These are phyloP conservation scores for Falco novaeseelandiae DNA, from an alignment of 2,797 vertebrate genomes.

Conservation along the genomic window DNA sequence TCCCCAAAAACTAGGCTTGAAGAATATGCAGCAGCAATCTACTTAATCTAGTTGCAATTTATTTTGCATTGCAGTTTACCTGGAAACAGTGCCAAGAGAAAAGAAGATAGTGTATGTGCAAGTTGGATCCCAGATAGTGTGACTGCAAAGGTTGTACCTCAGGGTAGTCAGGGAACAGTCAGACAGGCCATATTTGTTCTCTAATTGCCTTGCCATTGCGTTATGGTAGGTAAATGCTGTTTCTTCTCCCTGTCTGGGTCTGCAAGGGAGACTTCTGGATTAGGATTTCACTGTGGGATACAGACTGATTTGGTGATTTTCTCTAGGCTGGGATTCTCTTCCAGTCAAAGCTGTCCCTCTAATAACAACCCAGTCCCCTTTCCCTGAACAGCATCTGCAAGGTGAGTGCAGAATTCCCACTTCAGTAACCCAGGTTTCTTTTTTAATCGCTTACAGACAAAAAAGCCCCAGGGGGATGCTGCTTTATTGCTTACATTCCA, in stretches of 20 bases:
- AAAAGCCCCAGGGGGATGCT: background rate
- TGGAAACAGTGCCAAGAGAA: background rate
- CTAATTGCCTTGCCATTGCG: background rate
- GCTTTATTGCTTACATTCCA: slow-evolving; percentile 28
- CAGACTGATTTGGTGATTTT: background rate
- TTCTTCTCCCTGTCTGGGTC: background rate
- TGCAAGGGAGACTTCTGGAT: background rate
- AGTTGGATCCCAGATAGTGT: background rate
- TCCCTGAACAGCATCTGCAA: background rate
- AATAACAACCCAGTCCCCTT: background rate
- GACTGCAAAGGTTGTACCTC: background rate
- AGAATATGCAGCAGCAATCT: background rate
- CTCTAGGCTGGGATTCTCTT: background rate
- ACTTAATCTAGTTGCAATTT: background rate
- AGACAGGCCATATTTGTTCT: background rate
- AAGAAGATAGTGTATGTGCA: background rate
- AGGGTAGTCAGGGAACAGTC: background rate
- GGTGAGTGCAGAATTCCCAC: background rate
- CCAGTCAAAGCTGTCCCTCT: background rate
- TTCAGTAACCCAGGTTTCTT: background rate
- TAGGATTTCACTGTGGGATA: background rate
- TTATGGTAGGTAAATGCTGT: background rate
- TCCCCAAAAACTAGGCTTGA: background rate
- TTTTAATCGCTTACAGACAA: slow-evolving; percentile 35
- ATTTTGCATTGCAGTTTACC: background rate